Conservation (phyloP, 2,113 vertebrate species). For the Cichladusa arquata region DNA sequence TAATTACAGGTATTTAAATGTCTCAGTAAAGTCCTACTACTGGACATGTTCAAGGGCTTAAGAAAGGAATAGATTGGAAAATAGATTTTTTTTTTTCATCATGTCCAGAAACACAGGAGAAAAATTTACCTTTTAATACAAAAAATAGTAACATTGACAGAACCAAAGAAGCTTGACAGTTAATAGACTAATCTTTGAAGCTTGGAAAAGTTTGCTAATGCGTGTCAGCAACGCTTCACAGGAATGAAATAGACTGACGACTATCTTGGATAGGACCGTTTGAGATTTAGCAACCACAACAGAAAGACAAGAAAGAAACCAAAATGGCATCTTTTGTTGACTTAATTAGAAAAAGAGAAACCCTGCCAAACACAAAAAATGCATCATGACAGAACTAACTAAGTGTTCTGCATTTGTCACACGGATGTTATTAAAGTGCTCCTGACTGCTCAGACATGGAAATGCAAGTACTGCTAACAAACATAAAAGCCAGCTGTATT, state of each 20-base stretch:
- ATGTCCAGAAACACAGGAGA: background rate
- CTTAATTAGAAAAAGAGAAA: constrained; percentile 2
- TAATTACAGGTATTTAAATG: background rate
- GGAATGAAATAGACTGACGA: background rate
- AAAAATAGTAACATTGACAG: background rate
- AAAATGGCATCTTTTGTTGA: background rate
- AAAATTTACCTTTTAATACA: background rate
- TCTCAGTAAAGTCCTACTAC: background rate
- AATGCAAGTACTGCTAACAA: constrained; percentile 5
- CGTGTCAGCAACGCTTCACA: fast-evolving
- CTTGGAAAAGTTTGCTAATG: background rate
- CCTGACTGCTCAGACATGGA: background rate
- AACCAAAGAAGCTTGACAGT: background rate
- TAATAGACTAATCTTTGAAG: background rate
- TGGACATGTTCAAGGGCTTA: background rate
- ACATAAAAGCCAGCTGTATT: constrained; percentile 10
- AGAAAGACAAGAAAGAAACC: background rate
- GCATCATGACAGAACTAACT: background rate
- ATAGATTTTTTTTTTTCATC: background rate
- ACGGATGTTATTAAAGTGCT: background rate
- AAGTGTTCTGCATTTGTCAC: background rate
- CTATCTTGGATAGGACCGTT: background rate
- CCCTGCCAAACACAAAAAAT: background rate
- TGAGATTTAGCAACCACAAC: background rate
- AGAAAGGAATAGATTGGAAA: background rate